Percentiles rank a stretch among this genome's conserved stretches.
phyloP scores from a whole-genome alignment of 2,797 vertebrate genomes.

The Coranthus polyacanthus region DNA sequence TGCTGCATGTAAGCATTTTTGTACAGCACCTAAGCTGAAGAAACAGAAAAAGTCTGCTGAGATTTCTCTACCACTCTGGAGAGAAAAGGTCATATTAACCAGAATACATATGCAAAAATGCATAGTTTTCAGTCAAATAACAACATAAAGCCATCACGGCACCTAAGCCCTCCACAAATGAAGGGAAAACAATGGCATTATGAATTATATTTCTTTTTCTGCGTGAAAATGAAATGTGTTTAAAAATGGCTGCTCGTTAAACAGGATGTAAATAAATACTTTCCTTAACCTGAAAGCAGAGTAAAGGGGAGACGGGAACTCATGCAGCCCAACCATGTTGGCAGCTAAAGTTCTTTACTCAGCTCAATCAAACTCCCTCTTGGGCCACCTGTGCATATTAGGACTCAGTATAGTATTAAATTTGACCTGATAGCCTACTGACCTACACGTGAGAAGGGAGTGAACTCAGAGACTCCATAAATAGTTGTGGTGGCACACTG shows the following conservation, averaged over 20 bases:
- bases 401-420: conserved; percentile 54
- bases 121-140: too few species aligned
- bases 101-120: too few species aligned
- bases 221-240: conserved; percentile 1
- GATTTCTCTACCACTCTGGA: too few species aligned
- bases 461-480: conserved; percentile 62
- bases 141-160: too few species aligned
- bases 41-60: too few species aligned
- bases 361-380: conserved; percentile 13
- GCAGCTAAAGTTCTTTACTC: conserved; percentile 30
- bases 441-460: conserved; percentile 62
- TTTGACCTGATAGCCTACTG: conserved; percentile 73
- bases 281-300: conserved; percentile 9
- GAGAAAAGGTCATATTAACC: too few species aligned
- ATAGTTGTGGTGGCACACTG: conserved; percentile 58
- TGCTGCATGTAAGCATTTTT: too few species aligned
- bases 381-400: conserved; percentile 48
- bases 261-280: neutral
- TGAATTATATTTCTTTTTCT: neutral
- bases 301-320: conserved; percentile 11
- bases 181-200: too few species aligned
- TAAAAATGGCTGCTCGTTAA: neutral
- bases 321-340: conserved; percentile 4
- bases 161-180: too few species aligned
- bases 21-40: too few species aligned